Conservation (phyloP, 2,113 vertebrate genomes). For the Thalassoma bifasciatum region DNA sequence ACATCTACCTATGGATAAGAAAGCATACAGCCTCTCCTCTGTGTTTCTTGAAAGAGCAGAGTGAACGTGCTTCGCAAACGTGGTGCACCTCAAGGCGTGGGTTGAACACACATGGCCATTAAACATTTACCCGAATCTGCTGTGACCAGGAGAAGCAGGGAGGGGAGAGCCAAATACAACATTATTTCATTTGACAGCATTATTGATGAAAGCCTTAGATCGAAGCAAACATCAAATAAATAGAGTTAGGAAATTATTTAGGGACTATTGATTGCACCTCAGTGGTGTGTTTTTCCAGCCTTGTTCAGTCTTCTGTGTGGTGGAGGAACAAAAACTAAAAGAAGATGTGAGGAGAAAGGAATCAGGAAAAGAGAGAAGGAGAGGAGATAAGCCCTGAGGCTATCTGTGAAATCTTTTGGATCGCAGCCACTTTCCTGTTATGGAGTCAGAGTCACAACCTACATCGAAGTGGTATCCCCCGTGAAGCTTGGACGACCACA, state of each 20-base stretch:
- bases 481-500: constrained; percentile 21
- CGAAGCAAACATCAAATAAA: constrained; percentile 43
- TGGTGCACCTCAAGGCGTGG: constrained; percentile 15
- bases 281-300: constrained; percentile 31
- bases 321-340: constrained; percentile 17
- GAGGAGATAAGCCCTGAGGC: constrained; percentile 17
- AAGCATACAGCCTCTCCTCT: background rate
- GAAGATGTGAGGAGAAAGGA: constrained; percentile 18
- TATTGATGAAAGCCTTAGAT: constrained; percentile 48
- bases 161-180: constrained; percentile 30
- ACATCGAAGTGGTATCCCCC: constrained; percentile 7
- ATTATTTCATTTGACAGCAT: constrained; percentile 59
- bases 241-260: constrained; percentile 61
- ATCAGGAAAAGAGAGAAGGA: constrained; percentile 15
- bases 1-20: background rate
- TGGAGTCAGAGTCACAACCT: constrained; percentile 42
- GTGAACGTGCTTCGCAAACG: constrained; percentile 26
- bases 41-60: background rate
- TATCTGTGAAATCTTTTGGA: constrained; percentile 34
- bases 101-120: constrained; percentile 52
- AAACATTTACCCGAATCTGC: constrained; percentile 70
- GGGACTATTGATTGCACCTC: constrained; percentile 52
- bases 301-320: constrained; percentile 38
- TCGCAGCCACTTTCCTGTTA: constrained; percentile 28
- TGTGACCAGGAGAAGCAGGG: constrained; percentile 1